Evolutionary conservation across 2,113 vertebrate species (phyloP).

Genomic region (Pristiophorus japonicus): DNA sequence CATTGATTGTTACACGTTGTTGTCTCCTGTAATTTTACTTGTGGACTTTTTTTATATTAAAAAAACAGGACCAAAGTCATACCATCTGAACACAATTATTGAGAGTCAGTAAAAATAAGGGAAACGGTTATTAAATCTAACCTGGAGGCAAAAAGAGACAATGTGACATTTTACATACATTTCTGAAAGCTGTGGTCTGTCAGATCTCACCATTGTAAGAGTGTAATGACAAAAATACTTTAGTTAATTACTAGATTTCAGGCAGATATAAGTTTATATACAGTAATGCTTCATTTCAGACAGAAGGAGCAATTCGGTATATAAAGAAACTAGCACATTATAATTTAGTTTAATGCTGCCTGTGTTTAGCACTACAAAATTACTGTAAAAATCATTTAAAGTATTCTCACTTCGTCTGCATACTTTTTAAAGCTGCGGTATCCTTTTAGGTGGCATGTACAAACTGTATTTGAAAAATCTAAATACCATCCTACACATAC

Average conservation of each 20-base stretch:
- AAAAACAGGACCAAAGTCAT: constrained; percentile 26
- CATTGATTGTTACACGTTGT: not conserved
- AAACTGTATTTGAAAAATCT: constrained; percentile 23
- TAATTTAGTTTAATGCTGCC: constrained; percentile 36
- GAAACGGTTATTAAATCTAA: constrained; percentile 27
- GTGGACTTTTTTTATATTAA: constrained; percentile 9
- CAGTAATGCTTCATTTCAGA: constrained; percentile 33
- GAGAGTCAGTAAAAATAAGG: constrained; percentile 26
- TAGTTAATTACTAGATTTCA: constrained; percentile 13
- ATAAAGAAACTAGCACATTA: constrained; percentile 35
- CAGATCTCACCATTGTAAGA: constrained; percentile 28
- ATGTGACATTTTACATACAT: constrained; percentile 30
- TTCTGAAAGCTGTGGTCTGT: constrained; percentile 32
- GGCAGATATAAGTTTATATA: constrained; percentile 20
- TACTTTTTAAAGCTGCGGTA: constrained; percentile 34
- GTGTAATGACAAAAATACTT: constrained; percentile 27
- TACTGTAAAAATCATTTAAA: constrained; percentile 14
- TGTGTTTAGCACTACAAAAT: constrained; percentile 33
- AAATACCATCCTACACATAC: constrained; percentile 23
- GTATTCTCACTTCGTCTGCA: constrained; percentile 27
- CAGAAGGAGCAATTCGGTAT: constrained; percentile 36
- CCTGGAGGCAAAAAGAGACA: constrained; percentile 30
- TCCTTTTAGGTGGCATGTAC: constrained; percentile 30
- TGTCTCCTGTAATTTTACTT: constrained; percentile 19
- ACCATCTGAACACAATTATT: constrained; percentile 28